Percentiles rank a stretch among this genome's conserved stretches.
Evolutionary conservation across 2,888 invertebrate species (phyloP).

Genomic region (Napeogenes sylphis): DNA sequence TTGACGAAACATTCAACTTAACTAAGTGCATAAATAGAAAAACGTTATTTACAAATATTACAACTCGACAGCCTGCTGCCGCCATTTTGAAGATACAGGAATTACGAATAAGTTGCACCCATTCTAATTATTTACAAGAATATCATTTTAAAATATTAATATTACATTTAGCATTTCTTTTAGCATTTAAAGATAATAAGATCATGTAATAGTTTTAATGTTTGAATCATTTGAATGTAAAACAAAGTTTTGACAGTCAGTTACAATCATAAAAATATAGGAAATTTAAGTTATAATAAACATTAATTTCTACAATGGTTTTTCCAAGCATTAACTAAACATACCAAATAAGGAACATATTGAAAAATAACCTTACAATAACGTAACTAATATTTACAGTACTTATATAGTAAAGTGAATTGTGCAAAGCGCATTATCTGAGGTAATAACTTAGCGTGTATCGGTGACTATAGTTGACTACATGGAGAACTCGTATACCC

Average conservation of each 20-base stretch:
- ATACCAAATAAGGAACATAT: slow-evolving; percentile 2
- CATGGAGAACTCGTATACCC: slow-evolving; percentile 37
- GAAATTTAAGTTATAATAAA: too few species aligned
- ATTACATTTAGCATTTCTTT: background rate
- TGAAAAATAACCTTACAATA: background rate
- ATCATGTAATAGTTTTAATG: too few species aligned
- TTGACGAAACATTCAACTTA: slow-evolving; percentile 53
- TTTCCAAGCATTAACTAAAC: too few species aligned
- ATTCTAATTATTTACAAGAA: slow-evolving; percentile 13
- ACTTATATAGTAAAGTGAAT: slow-evolving; percentile 51
- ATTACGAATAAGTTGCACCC: slow-evolving; percentile 14
- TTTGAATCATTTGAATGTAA: too few species aligned
- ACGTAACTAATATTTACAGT: slow-evolving; percentile 22
- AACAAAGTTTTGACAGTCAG: too few species aligned
- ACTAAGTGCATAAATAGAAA: slow-evolving; percentile 73
- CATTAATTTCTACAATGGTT: too few species aligned
- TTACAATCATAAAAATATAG: too few species aligned
- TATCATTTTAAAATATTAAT: slow-evolving; percentile 17
- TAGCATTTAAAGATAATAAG: too few species aligned
- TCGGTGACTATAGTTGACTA: slow-evolving; percentile 77
- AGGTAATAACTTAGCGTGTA: slow-evolving; percentile 72
- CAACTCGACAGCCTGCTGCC: slow-evolving; percentile 26
- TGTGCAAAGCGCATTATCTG: slow-evolving; percentile 75
- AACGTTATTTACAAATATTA: slow-evolving; percentile 61
- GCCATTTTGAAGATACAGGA: slow-evolving; percentile 12